phyloP scores from a whole-genome alignment of 1,140 invertebrate genomes.

The Heliconius hermathena region DNA sequence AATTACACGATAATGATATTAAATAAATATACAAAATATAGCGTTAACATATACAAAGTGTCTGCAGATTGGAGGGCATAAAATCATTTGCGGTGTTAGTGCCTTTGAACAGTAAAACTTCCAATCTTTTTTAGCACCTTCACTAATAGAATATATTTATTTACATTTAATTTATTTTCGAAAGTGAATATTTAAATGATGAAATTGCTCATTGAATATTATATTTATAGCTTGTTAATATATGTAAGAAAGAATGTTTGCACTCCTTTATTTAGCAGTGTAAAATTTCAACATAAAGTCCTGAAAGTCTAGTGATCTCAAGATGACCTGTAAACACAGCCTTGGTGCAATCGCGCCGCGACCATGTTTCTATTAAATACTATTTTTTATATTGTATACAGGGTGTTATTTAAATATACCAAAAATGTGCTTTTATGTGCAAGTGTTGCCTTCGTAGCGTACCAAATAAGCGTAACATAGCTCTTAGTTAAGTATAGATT shows the following conservation, averaged over 20 bases:
- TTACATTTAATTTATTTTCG: neutral
- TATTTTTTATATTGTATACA: constrained; percentile 78
- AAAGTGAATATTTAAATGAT: neutral
- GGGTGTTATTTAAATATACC: constrained; percentile 77
- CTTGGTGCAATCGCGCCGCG: constrained; percentile 70
- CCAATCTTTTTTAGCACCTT: neutral
- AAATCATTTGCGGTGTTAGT: constrained; percentile 9
- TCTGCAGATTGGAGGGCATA: constrained; percentile 1
- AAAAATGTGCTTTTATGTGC: constrained; percentile 78
- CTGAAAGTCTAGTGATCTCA: constrained; percentile 60
- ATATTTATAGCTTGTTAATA: constrained; percentile 9
- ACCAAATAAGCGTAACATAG: constrained; percentile 44
- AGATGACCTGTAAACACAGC: constrained; percentile 42
- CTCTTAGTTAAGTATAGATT: constrained; percentile 43
- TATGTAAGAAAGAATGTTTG: constrained; percentile 4
- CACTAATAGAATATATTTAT: neutral
- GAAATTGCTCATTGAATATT: constrained; percentile 9
- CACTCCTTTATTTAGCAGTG: constrained; percentile 5
- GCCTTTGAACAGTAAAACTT: constrained; percentile 5
- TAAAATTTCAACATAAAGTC: constrained; percentile 16
- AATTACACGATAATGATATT: neutral
- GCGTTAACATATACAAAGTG: neutral
- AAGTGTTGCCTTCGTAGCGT: constrained; percentile 70
- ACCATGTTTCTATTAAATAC: constrained; percentile 52
- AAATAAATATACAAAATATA: constrained; percentile 5